Conservation (phyloP, 2,797 vertebrate genomes). For the Cryptoblepharus egeriae region DNA sequence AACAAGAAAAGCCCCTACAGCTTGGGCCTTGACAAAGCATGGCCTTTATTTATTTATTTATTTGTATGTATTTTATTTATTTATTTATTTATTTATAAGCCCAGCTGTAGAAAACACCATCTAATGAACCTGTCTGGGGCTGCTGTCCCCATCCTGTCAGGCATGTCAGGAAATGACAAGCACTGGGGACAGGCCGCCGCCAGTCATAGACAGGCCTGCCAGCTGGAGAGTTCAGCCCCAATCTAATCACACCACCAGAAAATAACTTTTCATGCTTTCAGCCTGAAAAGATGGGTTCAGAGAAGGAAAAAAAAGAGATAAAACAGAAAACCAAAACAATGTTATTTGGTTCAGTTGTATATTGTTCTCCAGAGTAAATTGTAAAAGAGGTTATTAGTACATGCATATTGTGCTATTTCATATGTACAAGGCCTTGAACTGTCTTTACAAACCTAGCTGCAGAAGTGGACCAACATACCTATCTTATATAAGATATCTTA, state of each 20-base stretch:
- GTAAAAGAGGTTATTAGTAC: conserved; percentile 64
- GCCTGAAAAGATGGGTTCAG: conserved; percentile 82
- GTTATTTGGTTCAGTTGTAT: conserved; percentile 85
- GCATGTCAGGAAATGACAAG: conserved; percentile 98
- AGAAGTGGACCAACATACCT: conserved; percentile 29
- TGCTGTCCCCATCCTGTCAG: conserved; percentile 99
- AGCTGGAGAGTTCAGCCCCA: conserved; percentile 99
- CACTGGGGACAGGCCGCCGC: conserved; percentile 94
- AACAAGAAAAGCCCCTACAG: conserved; percentile 85
- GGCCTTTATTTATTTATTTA: conserved; percentile 80
- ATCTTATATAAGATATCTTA: no score
- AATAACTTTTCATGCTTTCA: conserved; percentile 86
- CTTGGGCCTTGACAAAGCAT: conserved; percentile 86
- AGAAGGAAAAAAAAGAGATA: conserved; percentile 65
- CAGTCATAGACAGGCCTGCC: conserved; percentile 99
- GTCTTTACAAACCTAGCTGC: conserved; percentile 58
- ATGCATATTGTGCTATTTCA: conserved; percentile 59
- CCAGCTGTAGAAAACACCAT: conserved; percentile 99
- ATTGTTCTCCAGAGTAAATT: conserved; percentile 66
- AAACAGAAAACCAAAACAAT: conserved; percentile 75
- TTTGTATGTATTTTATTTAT: conserved; percentile 83
- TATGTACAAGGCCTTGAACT: conserved; percentile 66
- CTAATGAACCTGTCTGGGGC: conserved; percentile 99
- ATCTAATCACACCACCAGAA: conserved; percentile 99
- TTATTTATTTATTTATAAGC: conserved; percentile 86